phyloP scores from a whole-genome alignment of 1,140 invertebrate genomes.

The Bombus polaris region DNA sequence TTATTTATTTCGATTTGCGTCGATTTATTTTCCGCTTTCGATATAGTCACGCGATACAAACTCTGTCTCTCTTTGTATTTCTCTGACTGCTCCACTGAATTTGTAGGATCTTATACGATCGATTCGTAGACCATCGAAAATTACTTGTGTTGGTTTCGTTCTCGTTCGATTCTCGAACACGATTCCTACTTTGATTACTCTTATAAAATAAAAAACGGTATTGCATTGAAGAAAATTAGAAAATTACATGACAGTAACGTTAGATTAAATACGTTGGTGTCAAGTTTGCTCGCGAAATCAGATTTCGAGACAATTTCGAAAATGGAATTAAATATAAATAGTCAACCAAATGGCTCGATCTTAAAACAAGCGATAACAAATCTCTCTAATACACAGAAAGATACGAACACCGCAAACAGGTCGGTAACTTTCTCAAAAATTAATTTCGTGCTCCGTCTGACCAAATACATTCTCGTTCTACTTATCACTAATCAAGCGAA shows the following conservation, averaged over 20 bases:
- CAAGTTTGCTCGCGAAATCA: too few species aligned
- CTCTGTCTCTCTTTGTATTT: background rate
- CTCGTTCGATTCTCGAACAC: background rate
- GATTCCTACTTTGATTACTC: background rate
- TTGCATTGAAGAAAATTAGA: background rate
- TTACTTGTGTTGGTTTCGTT: background rate
- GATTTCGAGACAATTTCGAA: background rate
- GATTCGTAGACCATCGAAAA: background rate
- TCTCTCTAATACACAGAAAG: background rate
- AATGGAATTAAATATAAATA: background rate
- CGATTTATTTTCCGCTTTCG: conserved; percentile 32
- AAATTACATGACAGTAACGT: background rate
- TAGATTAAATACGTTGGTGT: background rate
- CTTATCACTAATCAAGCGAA: background rate
- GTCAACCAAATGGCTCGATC: background rate
- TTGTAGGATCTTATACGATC: background rate
- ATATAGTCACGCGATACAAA: background rate
- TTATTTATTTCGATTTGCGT: conserved; percentile 11
- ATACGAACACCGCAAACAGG: background rate
- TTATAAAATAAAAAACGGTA: background rate
- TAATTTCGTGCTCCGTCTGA: background rate
- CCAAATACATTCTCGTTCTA: background rate
- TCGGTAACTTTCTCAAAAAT: background rate
- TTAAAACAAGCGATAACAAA: background rate
- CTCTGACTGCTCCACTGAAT: background rate